These are phyloP conservation scores for Liasis olivaceus DNA, from an alignment of 2,797 vertebrate genomes.

Conservation along the genomic window DNA sequence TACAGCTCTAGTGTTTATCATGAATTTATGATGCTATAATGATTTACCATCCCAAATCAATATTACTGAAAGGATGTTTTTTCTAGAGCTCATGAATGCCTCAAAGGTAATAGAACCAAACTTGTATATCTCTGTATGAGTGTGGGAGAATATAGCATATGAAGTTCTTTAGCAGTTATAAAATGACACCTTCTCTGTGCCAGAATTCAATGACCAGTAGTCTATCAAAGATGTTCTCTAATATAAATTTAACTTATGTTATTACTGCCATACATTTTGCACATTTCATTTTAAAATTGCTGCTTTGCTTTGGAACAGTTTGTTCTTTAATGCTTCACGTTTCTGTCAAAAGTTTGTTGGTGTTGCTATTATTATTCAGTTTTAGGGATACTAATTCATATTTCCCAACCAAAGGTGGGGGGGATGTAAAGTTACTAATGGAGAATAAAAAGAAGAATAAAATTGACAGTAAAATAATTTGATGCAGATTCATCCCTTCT, in stretches of 20 bases:
- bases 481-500: neutral
- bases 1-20: neutral
- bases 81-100: constrained; percentile 1
- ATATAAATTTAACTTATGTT: neutral
- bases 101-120: neutral
- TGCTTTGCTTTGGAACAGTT: neutral
- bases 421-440: neutral
- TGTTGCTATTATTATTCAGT: neutral
- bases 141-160: neutral
- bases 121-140: neutral
- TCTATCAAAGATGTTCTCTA: neutral
- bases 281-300: neutral
- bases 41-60: neutral
- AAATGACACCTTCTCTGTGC: neutral
- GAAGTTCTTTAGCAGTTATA: neutral
- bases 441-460: neutral
- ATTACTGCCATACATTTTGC: neutral
- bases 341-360: neutral
- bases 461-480: too few relatives aligned
- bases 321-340: neutral
- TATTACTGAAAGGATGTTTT: neutral
- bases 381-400: neutral
- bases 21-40: neutral
- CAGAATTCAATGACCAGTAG: neutral
- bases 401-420: neutral